phyloP scores from a whole-genome alignment of 2,888 invertebrate species.

The Limnephilus lunatus region DNA sequence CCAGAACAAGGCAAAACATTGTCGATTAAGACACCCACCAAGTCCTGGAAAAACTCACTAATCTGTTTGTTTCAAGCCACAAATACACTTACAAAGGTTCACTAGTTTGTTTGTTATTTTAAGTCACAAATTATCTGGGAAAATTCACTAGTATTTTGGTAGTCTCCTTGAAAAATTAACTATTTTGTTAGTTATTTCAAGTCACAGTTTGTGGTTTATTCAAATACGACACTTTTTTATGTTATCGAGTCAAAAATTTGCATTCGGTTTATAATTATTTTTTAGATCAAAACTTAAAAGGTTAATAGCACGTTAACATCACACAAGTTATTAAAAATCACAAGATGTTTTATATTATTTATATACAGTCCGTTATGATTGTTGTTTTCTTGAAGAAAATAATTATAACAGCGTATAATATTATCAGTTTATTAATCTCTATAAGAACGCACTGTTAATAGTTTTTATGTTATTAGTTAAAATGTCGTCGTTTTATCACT shows the following conservation, averaged over 20 bases:
- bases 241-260: conserved; percentile 4
- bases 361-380: conserved; percentile 22
- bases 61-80: background rate
- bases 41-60: background rate
- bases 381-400: conserved; percentile 35
- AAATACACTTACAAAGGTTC: background rate
- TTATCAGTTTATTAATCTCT: background rate
- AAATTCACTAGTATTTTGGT: too few species aligned
- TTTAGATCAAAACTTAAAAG: conserved; percentile 18
- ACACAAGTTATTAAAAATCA: background rate
- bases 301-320: background rate
- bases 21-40: conserved; percentile 20
- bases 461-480: background rate
- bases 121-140: background rate
- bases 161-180: too few species aligned
- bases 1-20: conserved; percentile 2
- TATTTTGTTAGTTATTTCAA: too few species aligned
- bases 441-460: background rate
- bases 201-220: too few species aligned
- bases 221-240: background rate
- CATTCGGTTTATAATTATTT: background rate
- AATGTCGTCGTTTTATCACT: conserved; percentile 24
- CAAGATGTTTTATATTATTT: background rate
- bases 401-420: conserved; percentile 17
- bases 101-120: background rate